Evolutionary conservation across 2,888 invertebrate species (phyloP).

Genomic region (Caenorhabditis japonica): DNA sequence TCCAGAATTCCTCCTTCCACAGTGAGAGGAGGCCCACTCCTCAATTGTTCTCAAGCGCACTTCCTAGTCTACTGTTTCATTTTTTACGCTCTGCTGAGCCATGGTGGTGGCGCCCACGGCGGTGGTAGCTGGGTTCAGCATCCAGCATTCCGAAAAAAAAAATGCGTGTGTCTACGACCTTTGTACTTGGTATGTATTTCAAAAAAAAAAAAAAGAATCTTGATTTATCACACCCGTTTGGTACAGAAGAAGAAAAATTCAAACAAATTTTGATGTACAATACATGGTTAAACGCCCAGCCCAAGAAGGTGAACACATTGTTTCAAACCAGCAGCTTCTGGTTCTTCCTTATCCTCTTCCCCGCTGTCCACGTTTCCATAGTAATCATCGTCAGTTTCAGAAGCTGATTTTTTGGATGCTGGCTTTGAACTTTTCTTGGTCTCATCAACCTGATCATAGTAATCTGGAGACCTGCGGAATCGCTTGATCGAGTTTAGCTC

Average conservation of each 20-base stretch:
- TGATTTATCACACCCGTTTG: slow-evolving; percentile 45
- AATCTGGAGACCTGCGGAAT: slow-evolving; percentile 47
- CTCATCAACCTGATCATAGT: slow-evolving; percentile 55
- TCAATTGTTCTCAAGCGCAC: slow-evolving; percentile 46
- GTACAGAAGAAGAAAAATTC: slow-evolving; percentile 1
- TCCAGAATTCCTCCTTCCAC: slow-evolving; percentile 31
- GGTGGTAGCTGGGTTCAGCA: no score
- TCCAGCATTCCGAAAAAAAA: no score
- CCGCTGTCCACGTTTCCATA: slow-evolving; percentile 52
- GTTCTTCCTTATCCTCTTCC: slow-evolving; percentile 28
- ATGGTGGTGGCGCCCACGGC: no score
- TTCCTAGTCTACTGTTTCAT: slow-evolving; percentile 52
- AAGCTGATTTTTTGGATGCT: background rate
- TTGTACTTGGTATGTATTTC: slow-evolving; percentile 37
- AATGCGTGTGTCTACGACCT: slow-evolving; percentile 36
- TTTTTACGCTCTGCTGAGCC: slow-evolving; percentile 34
- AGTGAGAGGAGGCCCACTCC: slow-evolving; percentile 12
- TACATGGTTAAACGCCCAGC: slow-evolving; percentile 38
- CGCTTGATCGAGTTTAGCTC: slow-evolving; percentile 46
- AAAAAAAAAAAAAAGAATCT: slow-evolving; percentile 14
- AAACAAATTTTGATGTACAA: background rate
- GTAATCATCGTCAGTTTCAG: slow-evolving; percentile 48
- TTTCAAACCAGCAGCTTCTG: slow-evolving; percentile 45
- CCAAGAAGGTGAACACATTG: slow-evolving; percentile 60
- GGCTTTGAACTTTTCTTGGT: slow-evolving; percentile 2